phyloP scores from a whole-genome alignment of 2,888 invertebrate genomes.

The Dusona sp. region DNA sequence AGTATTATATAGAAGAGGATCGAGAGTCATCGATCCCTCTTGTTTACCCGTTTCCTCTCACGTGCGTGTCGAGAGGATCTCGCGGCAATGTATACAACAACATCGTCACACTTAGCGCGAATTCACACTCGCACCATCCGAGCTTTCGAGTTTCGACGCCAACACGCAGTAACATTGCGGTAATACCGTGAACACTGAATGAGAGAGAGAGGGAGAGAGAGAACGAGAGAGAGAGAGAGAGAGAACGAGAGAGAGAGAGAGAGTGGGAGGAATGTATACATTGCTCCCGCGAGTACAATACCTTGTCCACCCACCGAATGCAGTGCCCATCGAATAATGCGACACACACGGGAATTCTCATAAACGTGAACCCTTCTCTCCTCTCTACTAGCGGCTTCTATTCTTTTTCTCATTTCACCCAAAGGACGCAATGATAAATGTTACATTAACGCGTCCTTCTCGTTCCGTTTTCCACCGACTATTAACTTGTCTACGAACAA shows the following conservation, averaged over 20 bases:
- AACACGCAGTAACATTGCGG: constrained; percentile 16
- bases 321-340: constrained; percentile 53
- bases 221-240: not conserved
- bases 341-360: constrained; percentile 52
- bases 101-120: constrained; percentile 25
- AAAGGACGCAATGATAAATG: not conserved
- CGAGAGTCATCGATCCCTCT: constrained; percentile 61
- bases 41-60: constrained; percentile 48
- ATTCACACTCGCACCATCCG: constrained; percentile 44
- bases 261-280: constrained; percentile 29
- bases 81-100: constrained; percentile 27
- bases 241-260: not conserved
- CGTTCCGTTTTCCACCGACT: not conserved
- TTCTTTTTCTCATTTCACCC: not conserved
- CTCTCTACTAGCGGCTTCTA: not conserved
- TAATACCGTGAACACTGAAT: constrained; percentile 4
- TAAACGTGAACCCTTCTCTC: not conserved
- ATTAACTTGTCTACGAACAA: not conserved
- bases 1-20: constrained; percentile 52
- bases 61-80: constrained; percentile 27
- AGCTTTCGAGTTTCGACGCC: constrained; percentile 48
- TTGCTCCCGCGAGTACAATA: constrained; percentile 64
- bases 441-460: not conserved
- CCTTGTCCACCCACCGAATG: constrained; percentile 51
- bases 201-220: not conserved